Evolutionary conservation across 2,797 vertebrate species (phyloP), one percentile per base, ranked within the genome.

Genomic region (Clarias fuscus): DNA sequence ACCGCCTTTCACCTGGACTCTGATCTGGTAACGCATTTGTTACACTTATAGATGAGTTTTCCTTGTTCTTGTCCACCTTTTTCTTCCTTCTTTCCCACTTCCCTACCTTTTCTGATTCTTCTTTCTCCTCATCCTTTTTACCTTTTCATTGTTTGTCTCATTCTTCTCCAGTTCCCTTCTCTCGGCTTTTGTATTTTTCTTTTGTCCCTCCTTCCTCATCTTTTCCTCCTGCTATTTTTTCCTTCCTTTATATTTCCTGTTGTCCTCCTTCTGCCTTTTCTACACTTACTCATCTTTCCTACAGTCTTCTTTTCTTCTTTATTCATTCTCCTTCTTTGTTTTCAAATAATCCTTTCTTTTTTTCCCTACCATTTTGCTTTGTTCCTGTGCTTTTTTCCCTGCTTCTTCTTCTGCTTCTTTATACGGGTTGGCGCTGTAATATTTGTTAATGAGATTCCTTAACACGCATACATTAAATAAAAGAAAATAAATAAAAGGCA

Each of bases 1-100:
- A 99, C 98, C 14, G 98, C 98, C 3, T 99, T 99, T 94, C 98
- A 99, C 90, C 94, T 99, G 92, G 98, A 99, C 93, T 99, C 98
- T 0, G 98, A 99, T 93, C 96, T 99, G 96, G 98, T 99, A 93
- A 88, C 96, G 22, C n/a, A 7, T 3, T 56, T 53, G 17, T 53
- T 43, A 22, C 59, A 64, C 10, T 62, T 62, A 1, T 53, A 67
- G 58, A 33, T 17, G 62, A 7, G 15, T 48, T 4, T 43, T 78
- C 40, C 15, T 61, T 22, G 7, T 43, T 79, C 8, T 68, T 1
- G 7, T 79, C 27, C 15, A 20, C 15, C 30, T 37, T 22, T 75
- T 79, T 43, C n/a, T 5, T 58, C 33, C 75, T 56, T 59, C 53
- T 8, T 22, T 22, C 58, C 22, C 18, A 61, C 27, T 5, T 56